Evolutionary conservation across 2,797 vertebrate species (phyloP).

Genomic region (Anniella stebbinsi): DNA sequence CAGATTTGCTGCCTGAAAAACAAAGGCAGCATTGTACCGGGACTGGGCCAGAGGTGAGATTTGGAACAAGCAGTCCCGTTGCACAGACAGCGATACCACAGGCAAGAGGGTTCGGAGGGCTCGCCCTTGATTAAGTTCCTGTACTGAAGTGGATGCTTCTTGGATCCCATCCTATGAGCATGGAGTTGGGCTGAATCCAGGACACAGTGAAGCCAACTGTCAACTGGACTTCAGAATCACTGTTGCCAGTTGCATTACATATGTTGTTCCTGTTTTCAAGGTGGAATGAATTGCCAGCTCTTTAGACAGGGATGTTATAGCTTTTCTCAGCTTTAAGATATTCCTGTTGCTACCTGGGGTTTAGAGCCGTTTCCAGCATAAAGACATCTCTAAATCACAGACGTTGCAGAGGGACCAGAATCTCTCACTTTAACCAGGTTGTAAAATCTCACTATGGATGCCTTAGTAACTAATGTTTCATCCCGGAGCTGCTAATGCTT

Average conservation of each 20-base stretch:
- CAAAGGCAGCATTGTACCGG: too few species aligned
- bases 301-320: not conserved
- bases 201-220: not conserved
- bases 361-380: constrained; percentile 48
- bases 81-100: not conserved
- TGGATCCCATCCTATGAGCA: not conserved
- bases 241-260: not conserved
- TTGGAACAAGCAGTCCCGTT: not conserved
- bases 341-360: constrained; percentile 41
- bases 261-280: not conserved
- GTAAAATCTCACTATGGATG: constrained; percentile 71
- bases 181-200: not conserved
- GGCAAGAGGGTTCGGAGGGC: not conserved
- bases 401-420: constrained; percentile 57
- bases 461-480: constrained; percentile 59
- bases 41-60: too few species aligned
- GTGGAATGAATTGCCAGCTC: not conserved
- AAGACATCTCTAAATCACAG: constrained; percentile 71
- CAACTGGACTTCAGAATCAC: not conserved
- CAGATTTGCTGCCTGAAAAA: not conserved
- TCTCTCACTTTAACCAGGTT: constrained; percentile 75
- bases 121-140: not conserved
- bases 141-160: not conserved
- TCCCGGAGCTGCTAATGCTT: constrained; percentile 66
- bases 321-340: not conserved